Base-by-base conservation (phyloP, 2,888 invertebrate species). In the Ennomos erosarius region DNA sequence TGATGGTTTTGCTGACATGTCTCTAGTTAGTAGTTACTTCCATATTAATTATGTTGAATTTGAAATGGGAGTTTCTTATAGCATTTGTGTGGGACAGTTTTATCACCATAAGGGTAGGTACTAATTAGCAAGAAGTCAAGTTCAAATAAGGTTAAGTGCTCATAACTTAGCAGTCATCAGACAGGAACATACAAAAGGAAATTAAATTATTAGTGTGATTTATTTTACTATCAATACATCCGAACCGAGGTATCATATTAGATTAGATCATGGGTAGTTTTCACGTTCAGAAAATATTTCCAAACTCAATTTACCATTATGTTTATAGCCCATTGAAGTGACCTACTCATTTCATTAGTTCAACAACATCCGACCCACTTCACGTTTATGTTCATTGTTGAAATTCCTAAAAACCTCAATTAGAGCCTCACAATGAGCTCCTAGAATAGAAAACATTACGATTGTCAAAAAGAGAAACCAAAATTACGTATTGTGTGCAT, bases 401-500 rank as follows among this genome's bases (percentile, higher is more conserved):
- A 38, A 16, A 46, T 55, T 57, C 59, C 59, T 56, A 16, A 59
- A 57, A 62, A 61, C 57, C 36, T 49, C 60, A 65, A 59, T 67
- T 59, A 62, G 56, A 61, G 59, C 59, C 42, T 62, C 57, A 62
- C 58, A 59, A 55, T 56, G 58, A 55, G 47, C 58, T 65, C 60
- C 64, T 65, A 51, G 51, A 55, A 55, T 58, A 52, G 59, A 63
- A 55, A 53, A 47, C 49, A 43, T 59, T 45, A n/a, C 58, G 52
- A 56, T 59, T 55, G 62, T 71, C 68, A 64, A 65, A 75, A 77
- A 78, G 78, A 74, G 78, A 77, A 79, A 78, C 76, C 48, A 42
- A 54, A 60, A 74, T 76, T 77, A 74, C 71, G 70, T 75, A 68
- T 74, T 70, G 70, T 71, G 65, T 74, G 73, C 71, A 72, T 67